A percentile compares a stretch with the other conserved stretches of the same genome.
Conservation (phyloP, 2,888 invertebrate species). For the Hybos culiciformis region DNA sequence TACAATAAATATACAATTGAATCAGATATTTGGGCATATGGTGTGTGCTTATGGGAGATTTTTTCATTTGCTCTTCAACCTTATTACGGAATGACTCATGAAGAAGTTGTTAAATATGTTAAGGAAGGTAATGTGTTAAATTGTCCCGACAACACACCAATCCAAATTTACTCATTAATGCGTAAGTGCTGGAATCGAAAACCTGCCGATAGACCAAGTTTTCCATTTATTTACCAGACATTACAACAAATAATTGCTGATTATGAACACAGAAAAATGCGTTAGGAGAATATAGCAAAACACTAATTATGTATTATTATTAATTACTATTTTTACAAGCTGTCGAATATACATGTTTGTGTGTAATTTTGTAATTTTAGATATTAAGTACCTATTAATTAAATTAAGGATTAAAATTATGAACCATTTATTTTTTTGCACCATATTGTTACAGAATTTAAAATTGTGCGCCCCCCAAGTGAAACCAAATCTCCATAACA, state of each 20-base stretch:
- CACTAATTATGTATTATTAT: background rate
- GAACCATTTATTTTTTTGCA: too few relatives aligned
- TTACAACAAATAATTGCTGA: constrained; percentile 50
- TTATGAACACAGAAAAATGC: constrained; percentile 31
- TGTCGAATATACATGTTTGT: too few relatives aligned
- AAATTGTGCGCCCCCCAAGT: too few relatives aligned
- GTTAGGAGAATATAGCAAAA: background rate
- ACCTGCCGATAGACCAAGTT: constrained; percentile 73
- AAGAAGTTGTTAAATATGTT: constrained; percentile 87
- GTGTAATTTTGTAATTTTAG: too few relatives aligned
- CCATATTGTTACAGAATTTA: too few relatives aligned
- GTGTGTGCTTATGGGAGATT: constrained; percentile 93
- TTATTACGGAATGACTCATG: constrained; percentile 94
- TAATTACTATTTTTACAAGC: too few relatives aligned
- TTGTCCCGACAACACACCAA: constrained; percentile 81
- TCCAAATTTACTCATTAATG: constrained; percentile 82
- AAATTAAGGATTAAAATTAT: too few relatives aligned
- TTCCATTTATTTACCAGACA: constrained; percentile 66
- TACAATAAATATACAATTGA: constrained; percentile 94
- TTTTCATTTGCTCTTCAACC: constrained; percentile 93
- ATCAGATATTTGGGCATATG: constrained; percentile 96
- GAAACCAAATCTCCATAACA: too few relatives aligned
- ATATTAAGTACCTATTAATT: too few relatives aligned
- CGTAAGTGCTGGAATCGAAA: constrained; percentile 84
- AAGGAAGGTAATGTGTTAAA: constrained; percentile 85